Conservation (phyloP, 2,797 vertebrate genomes). For the Clarias pachynema region DNA sequence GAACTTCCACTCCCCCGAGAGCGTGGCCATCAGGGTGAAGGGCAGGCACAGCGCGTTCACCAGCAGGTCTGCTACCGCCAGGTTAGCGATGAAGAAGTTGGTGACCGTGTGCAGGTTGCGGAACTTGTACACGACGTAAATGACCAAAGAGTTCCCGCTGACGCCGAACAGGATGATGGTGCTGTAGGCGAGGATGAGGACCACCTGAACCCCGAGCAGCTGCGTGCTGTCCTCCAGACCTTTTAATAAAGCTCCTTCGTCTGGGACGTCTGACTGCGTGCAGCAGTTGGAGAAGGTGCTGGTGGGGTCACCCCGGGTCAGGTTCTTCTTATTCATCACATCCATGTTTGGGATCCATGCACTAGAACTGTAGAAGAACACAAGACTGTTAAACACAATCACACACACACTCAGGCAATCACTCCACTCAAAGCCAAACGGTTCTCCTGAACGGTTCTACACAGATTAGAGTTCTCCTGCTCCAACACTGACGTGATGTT, state of each 20-base stretch:
- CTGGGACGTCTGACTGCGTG: neutral
- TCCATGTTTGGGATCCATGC: conserved; percentile 48
- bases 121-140: conserved; percentile 90
- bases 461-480: neutral
- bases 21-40: conserved; percentile 89
- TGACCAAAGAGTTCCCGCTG: conserved; percentile 89
- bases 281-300: conserved; percentile 64
- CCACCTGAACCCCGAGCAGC: conserved; percentile 83
- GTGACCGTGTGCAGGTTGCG: conserved; percentile 90
- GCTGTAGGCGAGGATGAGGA: conserved; percentile 93
- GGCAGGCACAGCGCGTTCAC: conserved; percentile 92
- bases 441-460: neutral
- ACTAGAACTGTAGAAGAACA: conserved; percentile 23
- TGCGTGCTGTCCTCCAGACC: conserved; percentile 85
- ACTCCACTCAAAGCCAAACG: no score
- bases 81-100: conserved; percentile 94
- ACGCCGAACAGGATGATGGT: conserved; percentile 91
- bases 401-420: neutral
- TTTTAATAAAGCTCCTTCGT: conserved; percentile 51
- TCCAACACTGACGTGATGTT: neutral
- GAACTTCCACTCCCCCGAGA: conserved; percentile 87
- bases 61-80: conserved; percentile 90
- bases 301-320: conserved; percentile 17
- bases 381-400: neutral
- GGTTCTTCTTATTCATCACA: conserved; percentile 37